Percentiles rank a stretch among this genome's conserved stretches.
Conservation (phyloP, 2,888 invertebrate genomes). For the Apodemia hepburni region DNA sequence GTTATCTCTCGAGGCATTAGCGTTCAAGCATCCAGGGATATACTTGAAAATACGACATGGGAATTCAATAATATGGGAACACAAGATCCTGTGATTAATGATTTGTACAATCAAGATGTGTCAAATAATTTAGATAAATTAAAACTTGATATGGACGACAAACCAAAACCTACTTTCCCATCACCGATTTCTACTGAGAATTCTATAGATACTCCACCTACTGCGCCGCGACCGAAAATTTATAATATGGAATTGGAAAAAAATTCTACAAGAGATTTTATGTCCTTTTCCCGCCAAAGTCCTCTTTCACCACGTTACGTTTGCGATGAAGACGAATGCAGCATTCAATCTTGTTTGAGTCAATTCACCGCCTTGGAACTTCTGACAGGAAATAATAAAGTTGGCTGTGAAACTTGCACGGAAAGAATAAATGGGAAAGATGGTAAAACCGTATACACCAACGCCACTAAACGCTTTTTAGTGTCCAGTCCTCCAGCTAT, state of each 20-base stretch:
- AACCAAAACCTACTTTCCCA: slow-evolving; percentile 44
- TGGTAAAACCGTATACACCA: slow-evolving; percentile 88
- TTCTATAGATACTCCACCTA: slow-evolving; percentile 40
- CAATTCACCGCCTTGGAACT: slow-evolving; percentile 95
- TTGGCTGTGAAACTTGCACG: slow-evolving; percentile 95
- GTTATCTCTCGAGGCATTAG: slow-evolving; percentile 60
- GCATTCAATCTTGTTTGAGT: slow-evolving; percentile 93
- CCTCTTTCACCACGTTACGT: slow-evolving; percentile 84
- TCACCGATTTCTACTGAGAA: slow-evolving; percentile 45
- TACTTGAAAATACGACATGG: slow-evolving; percentile 55
- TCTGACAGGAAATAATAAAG: slow-evolving; percentile 95
- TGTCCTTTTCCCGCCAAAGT: slow-evolving; percentile 57
- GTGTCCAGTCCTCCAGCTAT: slow-evolving; percentile 96
- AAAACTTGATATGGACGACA: slow-evolving; percentile 55
- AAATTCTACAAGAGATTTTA: slow-evolving; percentile 46
- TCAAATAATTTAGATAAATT: slow-evolving; percentile 50
- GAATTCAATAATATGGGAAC: slow-evolving; percentile 59
- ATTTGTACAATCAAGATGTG: slow-evolving; percentile 44
- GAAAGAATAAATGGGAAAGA: slow-evolving; percentile 84
- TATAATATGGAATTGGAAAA: slow-evolving; percentile 55
- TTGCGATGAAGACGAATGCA: slow-evolving; percentile 89
- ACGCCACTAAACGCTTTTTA: slow-evolving; percentile 91
- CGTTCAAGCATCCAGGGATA: slow-evolving; percentile 54
- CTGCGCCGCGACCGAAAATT: slow-evolving; percentile 48
- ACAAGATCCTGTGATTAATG: slow-evolving; percentile 39